phyloP scores from a whole-genome alignment of 2,113 vertebrate species.

The Rhinogobius similis region DNA sequence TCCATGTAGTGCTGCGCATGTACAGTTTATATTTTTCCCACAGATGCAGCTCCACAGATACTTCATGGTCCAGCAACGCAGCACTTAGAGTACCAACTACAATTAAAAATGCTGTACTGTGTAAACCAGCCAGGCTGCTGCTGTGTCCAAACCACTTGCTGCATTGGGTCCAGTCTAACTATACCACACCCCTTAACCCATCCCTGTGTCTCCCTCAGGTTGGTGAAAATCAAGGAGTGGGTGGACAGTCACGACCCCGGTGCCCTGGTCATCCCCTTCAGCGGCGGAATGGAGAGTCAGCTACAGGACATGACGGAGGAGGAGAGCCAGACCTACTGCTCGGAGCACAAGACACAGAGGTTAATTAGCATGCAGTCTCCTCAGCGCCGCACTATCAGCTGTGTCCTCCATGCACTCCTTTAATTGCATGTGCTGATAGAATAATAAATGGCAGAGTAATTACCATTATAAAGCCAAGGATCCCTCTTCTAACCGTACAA shows the following conservation, averaged over 20 bases:
- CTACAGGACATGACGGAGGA: constrained; percentile 89
- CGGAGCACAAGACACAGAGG: constrained; percentile 97
- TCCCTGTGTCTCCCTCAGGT: constrained; percentile 80
- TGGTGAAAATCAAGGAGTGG: constrained; percentile 98
- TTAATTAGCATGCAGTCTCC: constrained; percentile 99
- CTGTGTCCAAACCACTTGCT: too few species aligned
- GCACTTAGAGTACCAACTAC: too few species aligned
- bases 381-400: constrained; percentile 98
- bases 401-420: constrained; percentile 98
- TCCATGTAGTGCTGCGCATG: too few species aligned
- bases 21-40: too few species aligned
- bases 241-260: constrained; percentile 92
- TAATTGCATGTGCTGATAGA: constrained; percentile 99
- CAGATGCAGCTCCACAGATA: too few species aligned
- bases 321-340: constrained; percentile 89
- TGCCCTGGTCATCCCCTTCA: constrained; percentile 94
- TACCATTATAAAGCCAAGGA: constrained; percentile 99
- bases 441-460: constrained; percentile 99
- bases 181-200: background rate
- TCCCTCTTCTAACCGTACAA: constrained; percentile 99
- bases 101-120: too few species aligned
- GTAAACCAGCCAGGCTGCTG: too few species aligned
- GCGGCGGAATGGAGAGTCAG: constrained; percentile 87
- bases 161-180: too few species aligned
- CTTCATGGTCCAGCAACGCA: too few species aligned